These are phyloP conservation scores for Scylla paramamosain DNA, from an alignment of 1,140 invertebrate species.

Conservation along the genomic window DNA sequence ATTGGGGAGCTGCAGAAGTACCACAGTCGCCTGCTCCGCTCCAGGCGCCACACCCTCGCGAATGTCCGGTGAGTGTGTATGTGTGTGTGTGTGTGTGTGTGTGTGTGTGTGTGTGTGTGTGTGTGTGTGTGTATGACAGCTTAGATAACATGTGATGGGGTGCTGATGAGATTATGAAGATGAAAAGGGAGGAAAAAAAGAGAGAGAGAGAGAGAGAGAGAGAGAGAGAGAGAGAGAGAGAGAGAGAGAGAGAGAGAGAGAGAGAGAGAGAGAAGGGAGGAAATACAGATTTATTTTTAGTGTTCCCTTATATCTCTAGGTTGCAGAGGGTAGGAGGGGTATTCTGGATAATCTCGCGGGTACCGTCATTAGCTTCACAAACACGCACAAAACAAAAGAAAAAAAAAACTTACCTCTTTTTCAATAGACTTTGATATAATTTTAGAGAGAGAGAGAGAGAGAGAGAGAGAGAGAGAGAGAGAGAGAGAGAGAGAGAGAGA, in stretches of 20 bases:
- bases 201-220: not conserved
- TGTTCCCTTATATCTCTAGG: not conserved
- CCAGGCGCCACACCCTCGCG: constrained; percentile 58
- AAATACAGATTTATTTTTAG: not conserved
- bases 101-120: not conserved
- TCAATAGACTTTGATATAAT: too few species aligned
- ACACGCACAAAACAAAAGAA: too few species aligned
- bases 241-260: not conserved
- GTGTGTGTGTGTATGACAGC: not conserved
- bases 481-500: too few species aligned
- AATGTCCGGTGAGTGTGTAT: constrained; percentile 62
- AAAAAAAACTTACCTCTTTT: too few species aligned
- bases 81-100: not conserved
- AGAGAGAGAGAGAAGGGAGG: not conserved
- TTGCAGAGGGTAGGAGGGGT: not conserved
- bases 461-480: too few species aligned
- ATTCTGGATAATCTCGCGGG: not conserved
- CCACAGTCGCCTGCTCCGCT: constrained; percentile 57
- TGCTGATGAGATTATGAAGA: not conserved
- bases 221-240: not conserved
- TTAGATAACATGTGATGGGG: not conserved
- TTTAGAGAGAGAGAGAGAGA: too few species aligned
- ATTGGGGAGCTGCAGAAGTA: constrained; percentile 67
- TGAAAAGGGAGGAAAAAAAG: not conserved
- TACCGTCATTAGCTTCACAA: not conserved